phyloP scores from a whole-genome alignment of 2,888 invertebrate species.

The Synanthedon andrenaeformis region DNA sequence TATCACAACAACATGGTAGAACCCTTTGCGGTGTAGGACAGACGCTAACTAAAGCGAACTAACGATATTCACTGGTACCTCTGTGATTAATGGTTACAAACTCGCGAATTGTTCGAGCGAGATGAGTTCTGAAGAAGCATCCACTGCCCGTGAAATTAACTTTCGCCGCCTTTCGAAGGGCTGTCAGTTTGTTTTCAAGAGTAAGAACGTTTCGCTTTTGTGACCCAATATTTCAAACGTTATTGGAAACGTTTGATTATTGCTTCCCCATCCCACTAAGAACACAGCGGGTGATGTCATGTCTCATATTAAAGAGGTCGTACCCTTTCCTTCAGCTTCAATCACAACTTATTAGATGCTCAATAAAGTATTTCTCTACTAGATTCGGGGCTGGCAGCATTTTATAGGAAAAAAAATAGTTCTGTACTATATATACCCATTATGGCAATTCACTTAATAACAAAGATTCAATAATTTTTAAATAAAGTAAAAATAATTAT shows the following conservation, averaged over 20 bases:
- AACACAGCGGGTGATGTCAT: not conserved
- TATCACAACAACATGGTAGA: not conserved
- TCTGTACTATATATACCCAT: too few species aligned
- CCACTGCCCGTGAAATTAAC: conserved; percentile 67
- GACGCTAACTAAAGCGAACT: conserved; percentile 1
- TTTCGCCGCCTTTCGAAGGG: conserved; percentile 50
- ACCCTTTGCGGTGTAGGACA: not conserved
- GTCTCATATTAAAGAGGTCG: not conserved
- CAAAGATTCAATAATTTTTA: too few species aligned
- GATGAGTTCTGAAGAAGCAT: conserved; percentile 60
- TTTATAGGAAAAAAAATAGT: too few species aligned
- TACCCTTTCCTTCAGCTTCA: not conserved
- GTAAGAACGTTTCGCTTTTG: conserved; percentile 33
- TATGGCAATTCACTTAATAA: too few species aligned
- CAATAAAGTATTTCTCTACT: not conserved
- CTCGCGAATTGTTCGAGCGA: conserved; percentile 57
- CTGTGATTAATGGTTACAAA: conserved; percentile 54
- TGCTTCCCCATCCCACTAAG: conserved; percentile 3
- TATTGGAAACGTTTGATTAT: conserved; percentile 19
- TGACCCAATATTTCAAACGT: conserved; percentile 25
- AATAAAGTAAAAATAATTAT: too few species aligned
- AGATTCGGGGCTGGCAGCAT: too few species aligned
- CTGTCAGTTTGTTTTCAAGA: conserved; percentile 51
- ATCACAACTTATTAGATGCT: not conserved
- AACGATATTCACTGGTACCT: not conserved